Evolutionary conservation across 1,140 invertebrate species (phyloP), one percentile per base, ranked within the genome.

Genomic region (Halyomorpha halys): DNA sequence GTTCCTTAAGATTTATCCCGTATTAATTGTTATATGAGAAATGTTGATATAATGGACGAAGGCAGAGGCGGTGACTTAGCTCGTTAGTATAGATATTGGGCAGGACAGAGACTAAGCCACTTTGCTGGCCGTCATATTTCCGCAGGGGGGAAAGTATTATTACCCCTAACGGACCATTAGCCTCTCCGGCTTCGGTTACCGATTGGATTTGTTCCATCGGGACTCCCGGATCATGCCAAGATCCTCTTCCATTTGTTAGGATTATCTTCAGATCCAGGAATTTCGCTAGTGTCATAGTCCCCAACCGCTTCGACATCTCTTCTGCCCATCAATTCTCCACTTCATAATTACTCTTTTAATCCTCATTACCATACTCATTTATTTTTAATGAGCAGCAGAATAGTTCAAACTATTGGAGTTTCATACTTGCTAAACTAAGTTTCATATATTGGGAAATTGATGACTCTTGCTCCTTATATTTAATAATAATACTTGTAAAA

Each of bases 121-220:
- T 56, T 56, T 56, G 23, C 18, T 8, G 19, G 19, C 19, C 23
- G 53, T 56, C 53, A 56, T 56, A 56, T 56, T 56, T 56, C 53
- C 3, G 53, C 3, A 56, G 53, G 23, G 8, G 53, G 53, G 6
- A 6, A 13, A 9, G 53, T 15, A 56, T 56, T 56, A 56, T 56
- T 23, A 25, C 11, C 53, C 18, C 19, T 56, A 56, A 56, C 19
- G 53, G 18, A 23, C 53, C 53, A 56, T 56, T 56, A 56, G 53
- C 15, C 18, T 25, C 53, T 5, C 9, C 18, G 53, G 53, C 21
- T 56, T 23, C 53, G 18, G 18, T 56, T 25, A 56, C 53, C 53
- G 53, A 56, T 56, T 56, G 53, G 53, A 56, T 56, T 56, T 56
- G 53, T 56, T 23, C 23, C 51, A 23, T 23, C n/a, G 51, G 27